Evolutionary conservation across 2,113 vertebrate species (phyloP).

Genomic region (Eudyptes chrysolophus): DNA sequence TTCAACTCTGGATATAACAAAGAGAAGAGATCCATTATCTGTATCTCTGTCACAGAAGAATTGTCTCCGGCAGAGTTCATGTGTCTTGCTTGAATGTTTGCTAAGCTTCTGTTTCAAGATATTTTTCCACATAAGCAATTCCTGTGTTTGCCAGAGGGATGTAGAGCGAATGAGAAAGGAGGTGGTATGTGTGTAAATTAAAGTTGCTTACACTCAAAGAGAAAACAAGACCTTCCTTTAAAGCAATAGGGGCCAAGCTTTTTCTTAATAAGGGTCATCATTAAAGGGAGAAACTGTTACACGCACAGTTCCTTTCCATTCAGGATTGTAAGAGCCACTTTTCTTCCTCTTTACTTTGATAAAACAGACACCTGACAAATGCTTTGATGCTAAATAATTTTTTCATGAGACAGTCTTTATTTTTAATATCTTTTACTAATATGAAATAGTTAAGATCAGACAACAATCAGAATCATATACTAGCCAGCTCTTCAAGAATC

Average conservation of each 20-base stretch:
- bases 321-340: background rate
- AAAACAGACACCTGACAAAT: background rate
- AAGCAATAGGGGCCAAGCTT: background rate
- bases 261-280: background rate
- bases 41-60: background rate
- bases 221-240: background rate
- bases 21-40: background rate
- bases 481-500: background rate
- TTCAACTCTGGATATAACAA: background rate
- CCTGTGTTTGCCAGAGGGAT: background rate
- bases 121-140: background rate
- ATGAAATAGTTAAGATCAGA: background rate
- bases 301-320: background rate
- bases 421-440: background rate
- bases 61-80: background rate
- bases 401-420: background rate
- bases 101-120: background rate
- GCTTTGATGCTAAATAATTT: background rate
- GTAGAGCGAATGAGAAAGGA: background rate
- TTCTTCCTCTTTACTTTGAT: background rate
- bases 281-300: background rate
- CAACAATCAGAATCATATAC: background rate
- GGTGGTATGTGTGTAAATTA: background rate
- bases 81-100: background rate
- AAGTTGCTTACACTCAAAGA: background rate